Evolutionary conservation across 1,140 invertebrate species (phyloP), one percentile per base, ranked within the genome.

Genomic region (Hestina assimilis): DNA sequence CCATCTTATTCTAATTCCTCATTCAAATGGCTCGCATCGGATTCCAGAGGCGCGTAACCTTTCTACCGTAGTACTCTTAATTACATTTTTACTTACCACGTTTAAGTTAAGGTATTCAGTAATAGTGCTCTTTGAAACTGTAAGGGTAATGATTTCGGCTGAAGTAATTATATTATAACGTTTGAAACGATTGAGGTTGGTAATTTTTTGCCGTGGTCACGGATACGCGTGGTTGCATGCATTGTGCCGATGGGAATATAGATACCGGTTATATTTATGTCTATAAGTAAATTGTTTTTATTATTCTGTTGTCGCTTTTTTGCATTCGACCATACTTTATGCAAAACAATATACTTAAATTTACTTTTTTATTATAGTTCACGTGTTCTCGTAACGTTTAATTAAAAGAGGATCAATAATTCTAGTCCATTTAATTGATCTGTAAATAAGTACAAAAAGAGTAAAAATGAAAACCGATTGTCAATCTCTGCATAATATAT

Each of bases 1-100:
- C 82, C 59, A 78, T 79, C 74, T 83, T 85, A 87, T 87, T 87
- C 84, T 86, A 88, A 88, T 88, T 88, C 80, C 73, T 80, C 74
- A 84, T 88, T 86, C 82, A 86, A 86, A 86, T 83, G 70, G 74
- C 66, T 71, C 66, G 70, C 73, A 73, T 80, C 78, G 77, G 75
- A 80, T 79, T 75, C 79, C 75, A 79, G 78, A 59, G 72, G 79
- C 59, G 60, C 69, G 66, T 74, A 84, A 87, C 83, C 83, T 82
- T 85, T 81, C 69, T 59, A 55, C 55, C 28, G 56, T 62, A 63
- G 45, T 47, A 56, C 50, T 47, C 48, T 63, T 69, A 69, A 75
- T 75, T 73, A 64, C 63, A 52, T 65, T 69, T 72, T 72, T 65
- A 60, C 54, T 59, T 59, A 54, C 48, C 53, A 9, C 53, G 54